Percentiles rank a stretch among this genome's conserved stretches.
Evolutionary conservation across 2,888 invertebrate species (phyloP).

Genomic region (Mesochorus sp.): DNA sequence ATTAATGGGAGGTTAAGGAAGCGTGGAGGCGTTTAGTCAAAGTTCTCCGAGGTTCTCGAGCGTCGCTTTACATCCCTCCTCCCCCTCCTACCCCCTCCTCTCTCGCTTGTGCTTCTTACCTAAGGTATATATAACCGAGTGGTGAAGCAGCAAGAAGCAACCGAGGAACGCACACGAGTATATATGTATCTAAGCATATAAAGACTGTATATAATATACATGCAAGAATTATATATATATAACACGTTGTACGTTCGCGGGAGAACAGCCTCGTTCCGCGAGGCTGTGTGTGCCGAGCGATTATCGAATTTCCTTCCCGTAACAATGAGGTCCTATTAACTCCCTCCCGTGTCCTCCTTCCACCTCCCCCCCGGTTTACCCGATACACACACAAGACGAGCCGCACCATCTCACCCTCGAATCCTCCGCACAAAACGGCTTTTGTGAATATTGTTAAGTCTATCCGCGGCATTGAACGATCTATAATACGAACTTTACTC

Average conservation of each 20-base stretch:
- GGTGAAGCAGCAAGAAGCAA: constrained; percentile 51
- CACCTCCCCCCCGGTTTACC: constrained; percentile 65
- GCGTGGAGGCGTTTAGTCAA: constrained; percentile 82
- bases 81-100: constrained; percentile 58
- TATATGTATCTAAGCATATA: too few species aligned
- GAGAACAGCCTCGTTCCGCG: constrained; percentile 69
- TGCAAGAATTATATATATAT: background rate
- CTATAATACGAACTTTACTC: constrained; percentile 79
- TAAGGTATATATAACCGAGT: constrained; percentile 29
- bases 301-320: constrained; percentile 82
- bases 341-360: constrained; percentile 78
- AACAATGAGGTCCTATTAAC: constrained; percentile 82
- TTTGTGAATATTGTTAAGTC: constrained; percentile 82
- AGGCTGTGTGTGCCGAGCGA: constrained; percentile 80
- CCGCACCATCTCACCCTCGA: constrained; percentile 40
- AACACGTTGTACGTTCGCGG: constrained; percentile 54
- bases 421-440: constrained; percentile 71
- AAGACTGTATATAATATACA: constrained; percentile 14
- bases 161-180: too few species aligned
- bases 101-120: constrained; percentile 56
- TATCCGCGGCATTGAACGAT: constrained; percentile 80
- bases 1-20: constrained; percentile 82
- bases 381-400: constrained; percentile 64
- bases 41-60: constrained; percentile 78
- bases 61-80: constrained; percentile 47